Percentiles rank a stretch among this genome's conserved stretches.
phyloP scores from a whole-genome alignment of 2,888 invertebrate genomes.

The Saturnia pavonia region DNA sequence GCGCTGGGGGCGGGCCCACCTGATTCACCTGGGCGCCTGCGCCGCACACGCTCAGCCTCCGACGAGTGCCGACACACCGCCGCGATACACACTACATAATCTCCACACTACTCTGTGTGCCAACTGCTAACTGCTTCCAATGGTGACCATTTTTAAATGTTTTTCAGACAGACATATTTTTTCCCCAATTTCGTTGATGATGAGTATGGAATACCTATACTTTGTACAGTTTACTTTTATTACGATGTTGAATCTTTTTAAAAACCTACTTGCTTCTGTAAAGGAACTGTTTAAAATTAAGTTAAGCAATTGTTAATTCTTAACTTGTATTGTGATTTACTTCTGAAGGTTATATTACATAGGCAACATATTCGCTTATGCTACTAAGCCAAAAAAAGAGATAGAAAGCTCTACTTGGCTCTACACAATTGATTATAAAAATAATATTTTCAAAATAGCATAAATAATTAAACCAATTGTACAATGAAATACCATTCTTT shows the following conservation, averaged over 20 bases:
- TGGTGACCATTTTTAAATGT: constrained; percentile 24
- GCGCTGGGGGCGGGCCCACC: constrained; percentile 78
- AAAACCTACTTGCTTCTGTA: not conserved
- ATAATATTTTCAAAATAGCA: not conserved
- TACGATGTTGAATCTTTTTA: not conserved
- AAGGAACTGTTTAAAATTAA: too few relatives aligned
- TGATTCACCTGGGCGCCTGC: constrained; percentile 81
- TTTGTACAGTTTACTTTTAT: not conserved
- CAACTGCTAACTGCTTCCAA: constrained; percentile 32
- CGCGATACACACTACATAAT: constrained; percentile 25
- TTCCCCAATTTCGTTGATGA: not conserved
- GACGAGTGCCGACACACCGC: constrained; percentile 32
- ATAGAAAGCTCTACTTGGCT: not conserved
- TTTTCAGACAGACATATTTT: not conserved
- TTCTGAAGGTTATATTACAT: too few relatives aligned
- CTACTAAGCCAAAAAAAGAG: too few relatives aligned
- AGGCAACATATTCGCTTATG: too few relatives aligned
- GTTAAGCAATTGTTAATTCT: too few relatives aligned
- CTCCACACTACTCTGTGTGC: constrained; percentile 27
- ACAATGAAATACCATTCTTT: not conserved
- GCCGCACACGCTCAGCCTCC: constrained; percentile 70
- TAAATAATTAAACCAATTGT: not conserved
- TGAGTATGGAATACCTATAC: too few relatives aligned
- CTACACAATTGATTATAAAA: not conserved
- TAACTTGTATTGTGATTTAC: too few relatives aligned